Conservation (phyloP, 2,888 invertebrate species). For the Byasa hedistus region DNA sequence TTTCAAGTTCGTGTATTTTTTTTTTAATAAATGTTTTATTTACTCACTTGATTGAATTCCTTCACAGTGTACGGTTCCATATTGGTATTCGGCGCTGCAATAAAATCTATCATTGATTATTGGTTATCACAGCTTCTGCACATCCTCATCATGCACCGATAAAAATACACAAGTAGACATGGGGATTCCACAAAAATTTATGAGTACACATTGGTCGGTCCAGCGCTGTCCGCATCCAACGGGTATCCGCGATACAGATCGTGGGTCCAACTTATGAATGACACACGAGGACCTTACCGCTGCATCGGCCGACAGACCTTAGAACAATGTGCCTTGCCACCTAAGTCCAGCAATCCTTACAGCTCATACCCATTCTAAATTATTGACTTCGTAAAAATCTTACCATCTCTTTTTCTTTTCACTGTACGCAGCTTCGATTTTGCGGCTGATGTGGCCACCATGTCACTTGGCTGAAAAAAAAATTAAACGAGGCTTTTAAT, state of each 20-base stretch:
- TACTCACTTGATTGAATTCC: constrained; percentile 60
- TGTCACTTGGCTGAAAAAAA: constrained; percentile 9
- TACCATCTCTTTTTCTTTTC: constrained; percentile 51
- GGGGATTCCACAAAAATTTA: too few relatives aligned
- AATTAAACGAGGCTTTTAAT: too few relatives aligned
- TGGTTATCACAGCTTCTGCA: not conserved
- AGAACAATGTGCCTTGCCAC: too few relatives aligned
- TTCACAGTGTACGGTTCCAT: constrained; percentile 48
- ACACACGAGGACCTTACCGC: too few relatives aligned
- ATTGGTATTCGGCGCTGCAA: constrained; percentile 44
- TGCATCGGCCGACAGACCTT: too few relatives aligned
- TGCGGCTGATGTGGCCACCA: not conserved
- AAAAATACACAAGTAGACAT: too few relatives aligned
- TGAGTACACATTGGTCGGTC: too few relatives aligned
- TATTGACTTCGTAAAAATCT: constrained; percentile 21
- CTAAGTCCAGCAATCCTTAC: not conserved
- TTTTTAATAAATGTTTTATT: not conserved
- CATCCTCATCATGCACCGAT: too few relatives aligned
- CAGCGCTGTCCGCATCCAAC: too few relatives aligned
- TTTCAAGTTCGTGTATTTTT: not conserved
- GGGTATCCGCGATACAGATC: too few relatives aligned
- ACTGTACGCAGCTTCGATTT: constrained; percentile 37
- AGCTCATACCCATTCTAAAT: not conserved
- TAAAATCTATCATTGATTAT: constrained; percentile 17
- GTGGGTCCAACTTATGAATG: too few relatives aligned